Percentiles rank a stretch among this genome's conserved stretches.
Conservation (phyloP, 2,797 vertebrate genomes). For the Cyprinella venusta region DNA sequence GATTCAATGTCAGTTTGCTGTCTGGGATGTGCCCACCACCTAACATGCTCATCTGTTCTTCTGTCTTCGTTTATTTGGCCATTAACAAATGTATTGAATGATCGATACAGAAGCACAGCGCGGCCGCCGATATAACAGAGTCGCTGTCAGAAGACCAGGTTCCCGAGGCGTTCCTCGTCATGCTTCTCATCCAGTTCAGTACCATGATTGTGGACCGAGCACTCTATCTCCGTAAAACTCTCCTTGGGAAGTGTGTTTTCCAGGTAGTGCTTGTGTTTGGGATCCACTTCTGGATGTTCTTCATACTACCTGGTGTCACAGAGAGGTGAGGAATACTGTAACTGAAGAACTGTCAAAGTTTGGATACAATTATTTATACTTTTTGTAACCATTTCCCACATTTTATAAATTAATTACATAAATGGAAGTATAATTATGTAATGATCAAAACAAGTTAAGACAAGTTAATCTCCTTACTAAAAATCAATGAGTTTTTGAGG, state of each 20-base stretch:
- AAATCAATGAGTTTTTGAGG: too few relatives aligned
- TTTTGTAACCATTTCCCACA: background rate
- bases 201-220: conserved; percentile 82
- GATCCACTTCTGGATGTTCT: conserved; percentile 86
- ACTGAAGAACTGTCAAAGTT: background rate
- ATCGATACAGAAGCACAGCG: conserved; percentile 74
- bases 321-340: conserved; percentile 71
- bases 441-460: background rate
- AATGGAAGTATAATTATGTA: background rate
- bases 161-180: conserved; percentile 81
- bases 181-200: conserved; percentile 83
- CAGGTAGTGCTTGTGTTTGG: conserved; percentile 82
- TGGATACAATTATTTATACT: background rate
- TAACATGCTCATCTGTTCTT: background rate
- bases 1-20: too few relatives aligned
- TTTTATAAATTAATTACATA: background rate
- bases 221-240: conserved; percentile 81
- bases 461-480: background rate
- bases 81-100: background rate
- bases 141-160: conserved; percentile 83
- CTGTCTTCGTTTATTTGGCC: background rate
- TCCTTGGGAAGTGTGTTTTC: conserved; percentile 81
- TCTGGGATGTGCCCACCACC: background rate
- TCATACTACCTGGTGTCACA: conserved; percentile 81
- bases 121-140: conserved; percentile 77